A percentile compares a stretch with the other conserved stretches of the same genome.
phyloP scores from a whole-genome alignment of 35 echinoderm and acorn worm genomes.

The Ophioderma brevispina region DNA sequence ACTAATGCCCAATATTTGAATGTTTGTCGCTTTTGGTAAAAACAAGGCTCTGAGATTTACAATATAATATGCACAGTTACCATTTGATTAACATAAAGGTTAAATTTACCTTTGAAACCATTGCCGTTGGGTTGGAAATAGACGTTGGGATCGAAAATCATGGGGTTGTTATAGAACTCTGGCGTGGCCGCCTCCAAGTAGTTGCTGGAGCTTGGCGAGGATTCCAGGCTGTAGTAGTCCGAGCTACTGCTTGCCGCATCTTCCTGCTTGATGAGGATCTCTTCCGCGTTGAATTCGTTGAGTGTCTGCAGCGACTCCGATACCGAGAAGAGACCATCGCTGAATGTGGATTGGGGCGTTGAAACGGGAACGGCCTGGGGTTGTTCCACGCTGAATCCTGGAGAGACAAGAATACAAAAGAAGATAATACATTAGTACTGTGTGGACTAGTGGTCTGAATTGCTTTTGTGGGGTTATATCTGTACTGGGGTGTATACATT shows the following conservation, averaged over 20 bases:
- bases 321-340: constrained; percentile 81
- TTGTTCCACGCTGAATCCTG: constrained; percentile 85
- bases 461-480: too few species aligned
- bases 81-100: too few species aligned
- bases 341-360: constrained; percentile 58
- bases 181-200: constrained; percentile 53
- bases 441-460: too few species aligned
- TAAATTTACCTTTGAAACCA: constrained; percentile 70
- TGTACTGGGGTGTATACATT: too few species aligned
- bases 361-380: constrained; percentile 96
- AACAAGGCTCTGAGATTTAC: too few species aligned
- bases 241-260: constrained; percentile 89
- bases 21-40: too few species aligned
- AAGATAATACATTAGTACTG: neutral
- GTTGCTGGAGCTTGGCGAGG: constrained; percentile 79
- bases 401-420: neutral
- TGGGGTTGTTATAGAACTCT: constrained; percentile 76
- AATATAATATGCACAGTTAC: too few species aligned
- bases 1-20: too few species aligned
- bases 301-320: constrained; percentile 97
- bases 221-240: constrained; percentile 95
- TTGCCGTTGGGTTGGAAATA: constrained; percentile 56
- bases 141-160: constrained; percentile 67
- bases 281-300: constrained; percentile 97
- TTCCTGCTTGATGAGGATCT: constrained; percentile 91